These are phyloP conservation scores for Glyphotaelius pellucidus DNA, from an alignment of 2,888 invertebrate species.

Conservation along the genomic window DNA sequence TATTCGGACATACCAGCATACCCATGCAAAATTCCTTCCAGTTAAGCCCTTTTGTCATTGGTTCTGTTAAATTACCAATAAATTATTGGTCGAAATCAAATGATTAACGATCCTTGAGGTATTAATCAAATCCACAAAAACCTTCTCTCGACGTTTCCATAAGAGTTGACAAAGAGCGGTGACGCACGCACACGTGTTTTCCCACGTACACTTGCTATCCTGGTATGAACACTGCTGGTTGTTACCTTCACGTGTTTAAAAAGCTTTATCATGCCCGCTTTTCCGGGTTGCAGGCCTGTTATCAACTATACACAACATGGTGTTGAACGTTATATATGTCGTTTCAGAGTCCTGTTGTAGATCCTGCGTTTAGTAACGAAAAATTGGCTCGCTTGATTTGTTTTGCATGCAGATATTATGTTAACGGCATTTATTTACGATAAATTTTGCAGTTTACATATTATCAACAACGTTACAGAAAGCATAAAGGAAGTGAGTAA, in stretches of 20 bases:
- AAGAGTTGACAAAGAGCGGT: background rate
- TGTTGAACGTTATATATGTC: background rate
- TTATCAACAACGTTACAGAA: no score
- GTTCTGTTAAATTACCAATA: background rate
- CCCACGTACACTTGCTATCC: background rate
- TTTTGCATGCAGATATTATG: no score
- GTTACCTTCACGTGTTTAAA: background rate
- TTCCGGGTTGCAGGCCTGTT: background rate
- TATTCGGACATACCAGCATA: no score
- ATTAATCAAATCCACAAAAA: background rate
- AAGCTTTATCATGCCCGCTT: background rate
- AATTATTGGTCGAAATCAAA: background rate
- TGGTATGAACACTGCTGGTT: background rate
- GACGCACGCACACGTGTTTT: background rate
- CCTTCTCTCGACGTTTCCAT: background rate
- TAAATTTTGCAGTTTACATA: no score
- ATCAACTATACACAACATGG: background rate
- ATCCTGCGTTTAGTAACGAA: no score
- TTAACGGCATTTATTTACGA: no score
- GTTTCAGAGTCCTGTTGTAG: background rate
- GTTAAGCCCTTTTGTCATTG: no score
- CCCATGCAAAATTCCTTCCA: no score
- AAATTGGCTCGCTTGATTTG: no score
- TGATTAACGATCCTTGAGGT: background rate
- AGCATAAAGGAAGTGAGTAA: no score